phyloP scores from a whole-genome alignment of 2,113 vertebrate species.

The Colius striatus region DNA sequence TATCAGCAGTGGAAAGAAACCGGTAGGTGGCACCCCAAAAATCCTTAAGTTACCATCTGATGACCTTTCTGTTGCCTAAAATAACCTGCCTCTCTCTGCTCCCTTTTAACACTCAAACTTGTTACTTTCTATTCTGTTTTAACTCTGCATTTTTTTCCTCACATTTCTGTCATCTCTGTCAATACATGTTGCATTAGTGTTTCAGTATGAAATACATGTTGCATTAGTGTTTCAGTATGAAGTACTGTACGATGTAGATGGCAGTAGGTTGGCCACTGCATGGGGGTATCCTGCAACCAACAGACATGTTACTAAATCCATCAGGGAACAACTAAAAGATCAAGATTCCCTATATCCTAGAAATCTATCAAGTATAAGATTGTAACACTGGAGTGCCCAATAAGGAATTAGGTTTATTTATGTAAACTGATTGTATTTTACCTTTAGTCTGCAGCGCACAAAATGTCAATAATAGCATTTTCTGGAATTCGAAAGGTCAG shows the following conservation, averaged over 20 bases:
- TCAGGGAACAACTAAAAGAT: neutral
- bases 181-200: accelerated
- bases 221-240: neutral
- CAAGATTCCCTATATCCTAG: neutral
- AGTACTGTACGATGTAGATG: neutral
- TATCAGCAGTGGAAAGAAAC: neutral
- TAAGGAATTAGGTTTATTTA: neutral
- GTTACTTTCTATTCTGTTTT: neutral
- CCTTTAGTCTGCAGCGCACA: neutral
- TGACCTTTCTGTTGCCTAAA: neutral
- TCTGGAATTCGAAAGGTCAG: neutral
- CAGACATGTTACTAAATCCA: neutral
- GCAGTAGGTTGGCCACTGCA: neutral
- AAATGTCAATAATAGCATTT: neutral
- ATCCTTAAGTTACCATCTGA: neutral
- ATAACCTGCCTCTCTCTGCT: neutral
- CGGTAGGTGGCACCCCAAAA: neutral
- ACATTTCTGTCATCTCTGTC: neutral
- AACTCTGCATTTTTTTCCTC: accelerated
- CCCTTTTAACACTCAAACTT: neutral
- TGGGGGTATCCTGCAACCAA: neutral
- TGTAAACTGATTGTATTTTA: neutral
- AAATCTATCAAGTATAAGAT: neutral
- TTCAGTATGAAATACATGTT: accelerated
- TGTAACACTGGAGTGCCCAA: neutral